Conservation (phyloP, 2,113 vertebrate genomes). For the Poeciliopsis occidentalis region DNA sequence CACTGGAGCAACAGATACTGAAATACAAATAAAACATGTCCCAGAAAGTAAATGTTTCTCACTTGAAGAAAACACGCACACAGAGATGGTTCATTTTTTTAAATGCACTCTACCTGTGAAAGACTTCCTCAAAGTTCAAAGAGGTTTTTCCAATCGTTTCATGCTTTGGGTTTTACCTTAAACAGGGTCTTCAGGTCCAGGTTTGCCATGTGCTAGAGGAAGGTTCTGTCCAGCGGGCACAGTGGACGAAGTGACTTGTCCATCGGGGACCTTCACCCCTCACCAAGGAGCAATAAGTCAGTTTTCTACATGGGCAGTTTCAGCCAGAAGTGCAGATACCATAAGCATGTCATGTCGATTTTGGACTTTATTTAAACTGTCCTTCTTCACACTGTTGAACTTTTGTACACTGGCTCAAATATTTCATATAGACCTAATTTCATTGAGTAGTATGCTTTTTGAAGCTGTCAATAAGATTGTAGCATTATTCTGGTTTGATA, state of each 20-base stretch:
- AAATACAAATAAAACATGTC: constrained; percentile 6
- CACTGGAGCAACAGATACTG: constrained; percentile 14
- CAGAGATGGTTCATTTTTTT: not conserved
- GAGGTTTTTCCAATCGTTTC: not conserved
- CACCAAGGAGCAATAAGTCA: constrained; percentile 83
- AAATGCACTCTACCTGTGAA: too few relatives aligned
- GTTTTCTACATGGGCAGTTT: constrained; percentile 2
- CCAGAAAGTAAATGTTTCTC: not conserved
- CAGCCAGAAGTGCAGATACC: not conserved
- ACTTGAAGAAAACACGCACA: not conserved
- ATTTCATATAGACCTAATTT: not conserved
- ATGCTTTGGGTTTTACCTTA: constrained; percentile 15
- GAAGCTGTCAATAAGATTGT: not conserved
- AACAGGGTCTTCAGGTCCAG: constrained; percentile 78
- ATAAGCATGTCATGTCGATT: not conserved
- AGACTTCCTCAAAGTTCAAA: not conserved
- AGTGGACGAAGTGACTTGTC: constrained; percentile 79
- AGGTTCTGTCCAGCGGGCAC: constrained; percentile 84
- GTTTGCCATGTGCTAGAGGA: constrained; percentile 83
- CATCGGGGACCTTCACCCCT: constrained; percentile 82
- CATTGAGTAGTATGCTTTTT: not conserved
- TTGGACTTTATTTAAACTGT: not conserved
- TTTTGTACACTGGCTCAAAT: not conserved
- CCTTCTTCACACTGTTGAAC: not conserved
- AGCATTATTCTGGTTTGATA: too few relatives aligned